Base-by-base conservation (phyloP, 2,797 vertebrate species). In the Craterocephalus amniculus region DNA sequence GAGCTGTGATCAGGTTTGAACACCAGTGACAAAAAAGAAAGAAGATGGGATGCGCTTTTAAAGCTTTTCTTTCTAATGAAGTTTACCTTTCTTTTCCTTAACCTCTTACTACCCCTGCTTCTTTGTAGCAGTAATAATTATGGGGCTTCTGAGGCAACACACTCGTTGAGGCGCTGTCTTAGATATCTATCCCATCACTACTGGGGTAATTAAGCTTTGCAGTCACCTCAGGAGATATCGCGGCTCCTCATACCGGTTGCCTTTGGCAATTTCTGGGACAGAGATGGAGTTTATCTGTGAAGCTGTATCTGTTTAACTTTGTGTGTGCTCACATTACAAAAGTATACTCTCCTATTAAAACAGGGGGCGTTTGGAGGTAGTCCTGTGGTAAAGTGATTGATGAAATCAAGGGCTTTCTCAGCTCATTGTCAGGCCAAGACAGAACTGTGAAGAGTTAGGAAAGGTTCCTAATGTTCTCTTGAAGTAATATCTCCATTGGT, bases 161-260 rank as follows among this genome's bases (percentile, higher is more conserved):
- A 36, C 74, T 74, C 70, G 36, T 51, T 74, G 73, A 81, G 81
- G 63, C 3, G 52, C 67, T 79, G 76, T 81, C 75, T 88, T 67
- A 79, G 76, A 88, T 85, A 80, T 87, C 74, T 71, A 36, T 69
- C 75, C 63, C 69, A 85, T 70, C 80, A 66, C 84, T 87, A 67
- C 64, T 63, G 43, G 59, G 72, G 86, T 91, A 89, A 92, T 91
- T 91, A 89, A 82, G 69, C 76, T 68, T 77, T 62, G 51, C 72
- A 80, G 83, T 80, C 78, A 87, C 82, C 89, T 85, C 79, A 64
- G 82, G 86, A 85, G 82, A 83, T 78, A 76, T 64, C 69, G 55
- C 76, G 65, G 70, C 75, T 81, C 79, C 63, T 79, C 72, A 79
- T 67, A 76, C 76, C 79, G 51, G 81, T 76, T 40, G 63, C 72